Evolutionary conservation across 2,113 vertebrate genomes (phyloP), one percentile per base, ranked within the genome.

Genomic region (Petroica traversi): DNA sequence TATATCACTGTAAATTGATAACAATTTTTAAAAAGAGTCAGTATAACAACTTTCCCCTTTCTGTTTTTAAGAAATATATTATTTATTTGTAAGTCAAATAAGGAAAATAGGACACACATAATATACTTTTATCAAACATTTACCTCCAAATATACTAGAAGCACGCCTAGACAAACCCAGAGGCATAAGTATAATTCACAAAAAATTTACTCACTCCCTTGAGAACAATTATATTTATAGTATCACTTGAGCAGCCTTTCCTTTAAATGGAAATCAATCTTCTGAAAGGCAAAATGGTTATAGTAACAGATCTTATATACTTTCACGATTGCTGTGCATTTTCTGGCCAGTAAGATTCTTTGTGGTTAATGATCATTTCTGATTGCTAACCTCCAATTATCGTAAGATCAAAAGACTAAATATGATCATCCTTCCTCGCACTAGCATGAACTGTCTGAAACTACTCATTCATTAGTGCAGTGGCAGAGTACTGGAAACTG

Each of bases 381-480:
- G 49, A 82, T 33, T 62, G 28, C 48, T 92, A 76, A 78, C 11
- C 13, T 89, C 52, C n/a, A 82, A 82, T 85, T 95, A 85, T 36
- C 34, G n/a, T 69, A 55, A 76, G 51, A 85, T 87, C 83, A 95
- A 92, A 94, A 83, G 71, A 84, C 36, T 73, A 52, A 86, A 93
- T 88, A 67, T 78, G 36, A 86, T 78, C 75, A 68, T 93, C 43
- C 36, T 49, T 75, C 61, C 36, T 67, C 24, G 2, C 33, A 77
- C 33, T 46, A 75, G 57, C 64, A 86, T 7, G 43, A 88, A 48
- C n/a, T 41, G 33, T 23, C 82, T 84, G 85, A 90, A 92, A 83
- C 61, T 74, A 46, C 29, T 89, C 67, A 82, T 40, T 59, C 59
- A 82, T 91, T 80, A 88, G 40, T 12, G 48, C 92, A 90, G 61